Percentiles rank a stretch among this genome's conserved stretches.
Conservation (phyloP, 1,140 invertebrate genomes). For the Schmidtea mediterranea region DNA sequence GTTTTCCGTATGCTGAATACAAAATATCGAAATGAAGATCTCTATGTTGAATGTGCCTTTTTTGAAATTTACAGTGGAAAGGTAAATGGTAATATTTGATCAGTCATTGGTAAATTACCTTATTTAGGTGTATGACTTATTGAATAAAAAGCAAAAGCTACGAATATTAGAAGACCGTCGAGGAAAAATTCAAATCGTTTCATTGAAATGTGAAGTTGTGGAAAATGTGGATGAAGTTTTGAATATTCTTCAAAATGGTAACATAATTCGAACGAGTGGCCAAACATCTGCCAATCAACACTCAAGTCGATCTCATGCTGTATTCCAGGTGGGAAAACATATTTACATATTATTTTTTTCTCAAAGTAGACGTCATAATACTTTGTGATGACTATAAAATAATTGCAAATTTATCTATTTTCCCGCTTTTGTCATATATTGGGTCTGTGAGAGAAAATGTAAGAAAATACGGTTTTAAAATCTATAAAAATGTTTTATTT, state of each 20-base stretch:
- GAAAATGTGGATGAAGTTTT: slow-evolving; percentile 59
- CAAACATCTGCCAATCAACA: slow-evolving; percentile 71
- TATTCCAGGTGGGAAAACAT: slow-evolving; percentile 38
- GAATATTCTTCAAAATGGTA: slow-evolving; percentile 44
- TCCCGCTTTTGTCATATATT: no score
- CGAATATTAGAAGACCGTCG: slow-evolving; percentile 70
- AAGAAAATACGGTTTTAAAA: no score
- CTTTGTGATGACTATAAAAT: no score
- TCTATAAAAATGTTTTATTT: no score
- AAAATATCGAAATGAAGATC: slow-evolving; percentile 38
- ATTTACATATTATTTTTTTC: no score
- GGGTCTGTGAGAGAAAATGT: no score
- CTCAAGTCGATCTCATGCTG: slow-evolving; percentile 70
- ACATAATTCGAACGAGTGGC: slow-evolving; percentile 44
- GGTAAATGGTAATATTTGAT: no score
- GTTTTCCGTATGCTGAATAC: slow-evolving; percentile 52
- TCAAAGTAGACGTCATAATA: no score
- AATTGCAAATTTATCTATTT: no score
- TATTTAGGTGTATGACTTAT: slow-evolving; percentile 51
- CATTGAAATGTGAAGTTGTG: slow-evolving; percentile 55
- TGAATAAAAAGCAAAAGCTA: slow-evolving; percentile 76
- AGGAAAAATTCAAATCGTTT: slow-evolving; percentile 65
- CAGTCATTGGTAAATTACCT: no score
- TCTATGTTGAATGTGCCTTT: slow-evolving; percentile 58
- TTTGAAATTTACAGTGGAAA: slow-evolving; percentile 88